Percentiles rank a stretch among this genome's conserved stretches.
Conservation (phyloP, 2,113 vertebrate genomes). For the Myodes glareolus region DNA sequence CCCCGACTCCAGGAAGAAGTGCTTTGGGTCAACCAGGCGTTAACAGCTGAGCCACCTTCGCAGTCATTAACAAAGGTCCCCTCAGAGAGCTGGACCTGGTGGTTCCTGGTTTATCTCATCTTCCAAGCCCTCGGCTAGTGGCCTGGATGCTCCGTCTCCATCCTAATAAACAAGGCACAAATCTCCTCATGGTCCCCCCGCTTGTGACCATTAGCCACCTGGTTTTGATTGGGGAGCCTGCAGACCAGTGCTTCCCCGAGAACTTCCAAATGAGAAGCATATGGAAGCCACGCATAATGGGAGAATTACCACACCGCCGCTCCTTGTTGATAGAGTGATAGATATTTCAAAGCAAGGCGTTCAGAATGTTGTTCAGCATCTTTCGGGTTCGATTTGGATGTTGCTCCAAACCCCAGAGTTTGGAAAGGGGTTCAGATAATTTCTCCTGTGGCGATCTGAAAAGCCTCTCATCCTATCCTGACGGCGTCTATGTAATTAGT, state of each 20-base stretch:
- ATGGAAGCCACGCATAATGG: constrained; percentile 58
- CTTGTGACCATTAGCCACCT: constrained; percentile 70
- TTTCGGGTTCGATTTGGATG: constrained; percentile 43
- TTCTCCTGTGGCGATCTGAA: constrained; percentile 62
- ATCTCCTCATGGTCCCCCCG: constrained; percentile 10
- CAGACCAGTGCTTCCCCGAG: constrained; percentile 60
- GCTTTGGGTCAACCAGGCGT: constrained; percentile 18
- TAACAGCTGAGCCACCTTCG: constrained; percentile 61
- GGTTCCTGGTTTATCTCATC: constrained; percentile 20
- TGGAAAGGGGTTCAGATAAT: constrained; percentile 53
- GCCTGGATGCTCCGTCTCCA: constrained; percentile 22
- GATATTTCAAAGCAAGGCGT: constrained; percentile 69
- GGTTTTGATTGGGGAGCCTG: constrained; percentile 69
- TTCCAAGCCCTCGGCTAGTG: background rate
- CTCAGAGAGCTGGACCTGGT: background rate
- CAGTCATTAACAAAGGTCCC: constrained; percentile 46
- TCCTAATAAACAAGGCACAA: constrained; percentile 24
- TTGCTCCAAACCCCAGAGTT: constrained; percentile 61
- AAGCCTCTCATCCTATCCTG: constrained; percentile 53
- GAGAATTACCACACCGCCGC: constrained; percentile 72
- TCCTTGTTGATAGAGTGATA: constrained; percentile 66
- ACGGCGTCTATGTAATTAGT: constrained; percentile 72
- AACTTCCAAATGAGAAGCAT: constrained; percentile 80
- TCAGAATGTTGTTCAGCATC: constrained; percentile 49
- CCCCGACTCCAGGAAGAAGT: constrained; percentile 58